phyloP scores from a whole-genome alignment of 2,888 invertebrate genomes.

The Metellina segmentata region DNA sequence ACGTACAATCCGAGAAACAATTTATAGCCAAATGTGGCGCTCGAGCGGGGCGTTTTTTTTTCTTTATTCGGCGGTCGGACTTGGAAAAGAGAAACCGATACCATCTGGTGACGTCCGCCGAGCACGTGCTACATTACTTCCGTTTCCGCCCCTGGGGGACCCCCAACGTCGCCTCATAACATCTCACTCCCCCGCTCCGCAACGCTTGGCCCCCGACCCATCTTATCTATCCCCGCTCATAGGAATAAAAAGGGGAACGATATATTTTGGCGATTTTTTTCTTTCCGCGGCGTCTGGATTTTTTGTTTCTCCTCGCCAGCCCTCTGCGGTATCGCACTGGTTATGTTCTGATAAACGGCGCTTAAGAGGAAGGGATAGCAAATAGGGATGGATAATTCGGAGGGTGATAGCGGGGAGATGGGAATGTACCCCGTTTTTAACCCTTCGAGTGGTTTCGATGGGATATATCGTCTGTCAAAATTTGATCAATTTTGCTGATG shows the following conservation, averaged over 20 bases:
- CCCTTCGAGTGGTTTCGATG: too few relatives aligned
- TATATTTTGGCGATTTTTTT: conserved; percentile 42
- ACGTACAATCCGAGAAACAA: conserved; percentile 10
- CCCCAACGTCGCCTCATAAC: conserved; percentile 70
- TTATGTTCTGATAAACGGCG: too few relatives aligned
- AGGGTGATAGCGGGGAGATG: too few relatives aligned
- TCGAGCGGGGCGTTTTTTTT: neutral
- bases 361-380: too few relatives aligned
- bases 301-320: too few relatives aligned
- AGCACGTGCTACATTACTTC: conserved; percentile 74
- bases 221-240: conserved; percentile 49
- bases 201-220: conserved; percentile 25
- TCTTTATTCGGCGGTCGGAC: conserved; percentile 38
- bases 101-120: conserved; percentile 74
- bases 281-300: neutral
- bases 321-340: too few relatives aligned
- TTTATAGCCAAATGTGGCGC: conserved; percentile 25
- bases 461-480: too few relatives aligned
- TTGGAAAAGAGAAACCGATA: conserved; percentile 47
- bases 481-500: too few relatives aligned
- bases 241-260: conserved; percentile 31
- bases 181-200: conserved; percentile 21
- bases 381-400: too few relatives aligned
- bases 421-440: too few relatives aligned
- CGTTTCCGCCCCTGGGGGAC: conserved; percentile 66